Evolutionary conservation across 2,888 invertebrate species (phyloP).

Genomic region (Didymodactylos carnosus): DNA sequence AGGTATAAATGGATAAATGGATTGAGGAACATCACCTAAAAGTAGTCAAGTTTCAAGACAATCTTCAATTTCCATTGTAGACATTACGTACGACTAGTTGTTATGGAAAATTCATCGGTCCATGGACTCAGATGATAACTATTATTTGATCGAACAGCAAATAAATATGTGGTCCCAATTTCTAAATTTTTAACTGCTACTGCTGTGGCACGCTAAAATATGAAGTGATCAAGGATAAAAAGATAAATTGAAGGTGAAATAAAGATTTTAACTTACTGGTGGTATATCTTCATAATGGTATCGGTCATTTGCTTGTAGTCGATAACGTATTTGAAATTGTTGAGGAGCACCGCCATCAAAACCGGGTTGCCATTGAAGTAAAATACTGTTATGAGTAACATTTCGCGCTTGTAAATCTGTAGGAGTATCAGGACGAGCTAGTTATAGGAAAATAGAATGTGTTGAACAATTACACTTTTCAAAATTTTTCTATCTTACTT

Average conservation of each 20-base stretch:
- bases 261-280: no score
- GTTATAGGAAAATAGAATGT: background rate
- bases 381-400: constrained; percentile 2
- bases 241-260: no score
- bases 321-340: constrained; percentile 9
- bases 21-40: no score
- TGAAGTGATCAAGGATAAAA: no score
- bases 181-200: background rate
- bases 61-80: no score
- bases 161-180: background rate
- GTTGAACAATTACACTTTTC: background rate
- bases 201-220: background rate
- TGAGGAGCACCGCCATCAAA: constrained; percentile 12
- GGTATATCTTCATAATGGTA: background rate
- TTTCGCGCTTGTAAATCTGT: constrained; percentile 2
- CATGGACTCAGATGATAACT: background rate
- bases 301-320: background rate
- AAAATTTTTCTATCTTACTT: constrained; percentile 33
- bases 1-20: background rate
- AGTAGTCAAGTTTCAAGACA: no score
- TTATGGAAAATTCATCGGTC: background rate
- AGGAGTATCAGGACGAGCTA: constrained; percentile 7
- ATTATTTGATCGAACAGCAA: background rate
- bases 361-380: constrained; percentile 1
- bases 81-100: background rate